phyloP scores from a whole-genome alignment of 2,888 invertebrate species.

The Beris chalybata region DNA sequence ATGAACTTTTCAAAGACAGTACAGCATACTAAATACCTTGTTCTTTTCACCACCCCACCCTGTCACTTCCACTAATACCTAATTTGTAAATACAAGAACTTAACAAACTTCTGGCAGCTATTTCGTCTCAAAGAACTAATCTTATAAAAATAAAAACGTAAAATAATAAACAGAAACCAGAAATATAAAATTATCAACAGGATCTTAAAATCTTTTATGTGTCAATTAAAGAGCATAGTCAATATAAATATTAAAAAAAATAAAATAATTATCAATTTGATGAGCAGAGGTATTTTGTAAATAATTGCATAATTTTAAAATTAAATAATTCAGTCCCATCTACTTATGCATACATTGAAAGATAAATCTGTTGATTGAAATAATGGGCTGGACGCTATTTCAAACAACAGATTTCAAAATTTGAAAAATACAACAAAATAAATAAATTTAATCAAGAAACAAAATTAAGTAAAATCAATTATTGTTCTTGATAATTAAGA shows the following conservation, averaged over 20 bases:
- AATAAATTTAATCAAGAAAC: slow-evolving; percentile 30
- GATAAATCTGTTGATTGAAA: slow-evolving; percentile 36
- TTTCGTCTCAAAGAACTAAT: background rate
- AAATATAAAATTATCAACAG: slow-evolving; percentile 1
- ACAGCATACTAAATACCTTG: slow-evolving; percentile 12
- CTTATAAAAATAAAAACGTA: background rate
- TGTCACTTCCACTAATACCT: background rate
- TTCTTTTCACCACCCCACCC: background rate
- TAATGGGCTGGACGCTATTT: slow-evolving; percentile 40
- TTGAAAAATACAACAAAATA: slow-evolving; percentile 23
- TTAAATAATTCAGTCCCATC: slow-evolving; percentile 1
- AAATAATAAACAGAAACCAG: background rate
- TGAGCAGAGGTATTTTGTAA: slow-evolving; percentile 12
- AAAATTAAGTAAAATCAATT: slow-evolving; percentile 28
- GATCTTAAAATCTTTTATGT: background rate
- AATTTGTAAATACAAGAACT: slow-evolving; percentile 24
- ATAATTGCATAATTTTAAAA: slow-evolving; percentile 4
- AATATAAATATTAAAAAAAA: background rate
- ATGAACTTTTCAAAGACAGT: slow-evolving; percentile 30
- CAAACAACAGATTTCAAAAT: slow-evolving; percentile 36
- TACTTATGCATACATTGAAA: slow-evolving; percentile 3
- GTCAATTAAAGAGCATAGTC: slow-evolving; percentile 6
- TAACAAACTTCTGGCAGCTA: background rate
- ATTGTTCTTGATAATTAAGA: background rate
- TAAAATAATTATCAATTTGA: background rate